A percentile compares a stretch with the other conserved stretches of the same genome.
Conservation (phyloP, 2,888 invertebrate genomes). For the Lumbricus terrestris region DNA sequence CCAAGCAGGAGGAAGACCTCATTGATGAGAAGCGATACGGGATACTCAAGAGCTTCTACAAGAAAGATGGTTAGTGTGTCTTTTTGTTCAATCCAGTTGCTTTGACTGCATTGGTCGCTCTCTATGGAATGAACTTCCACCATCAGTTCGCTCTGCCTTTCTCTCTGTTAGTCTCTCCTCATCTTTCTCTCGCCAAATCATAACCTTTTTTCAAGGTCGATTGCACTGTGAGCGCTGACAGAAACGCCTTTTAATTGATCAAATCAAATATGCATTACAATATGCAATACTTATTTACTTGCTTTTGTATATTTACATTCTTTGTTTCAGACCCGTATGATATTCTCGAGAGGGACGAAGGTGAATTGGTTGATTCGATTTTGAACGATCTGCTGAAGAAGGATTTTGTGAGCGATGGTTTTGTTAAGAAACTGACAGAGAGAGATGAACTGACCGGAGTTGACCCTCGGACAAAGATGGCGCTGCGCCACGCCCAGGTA, state of each 20-base stretch:
- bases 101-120: too few species aligned
- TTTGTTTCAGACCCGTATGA: not conserved
- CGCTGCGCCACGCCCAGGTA: slow-evolving; percentile 53
- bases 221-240: too few species aligned
- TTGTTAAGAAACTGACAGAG: slow-evolving; percentile 19
- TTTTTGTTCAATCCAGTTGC: not conserved
- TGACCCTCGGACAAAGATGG: slow-evolving; percentile 55
- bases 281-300: not conserved
- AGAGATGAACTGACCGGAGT: slow-evolving; percentile 38
- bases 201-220: too few species aligned
- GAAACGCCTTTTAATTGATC: too few species aligned
- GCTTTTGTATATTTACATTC: not conserved
- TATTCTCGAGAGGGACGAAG: not conserved
- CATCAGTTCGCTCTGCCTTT: too few species aligned
- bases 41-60: not conserved
- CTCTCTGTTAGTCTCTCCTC: too few species aligned
- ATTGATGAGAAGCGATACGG: not conserved
- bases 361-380: slow-evolving; percentile 13
- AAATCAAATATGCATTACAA: too few species aligned
- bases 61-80: not conserved
- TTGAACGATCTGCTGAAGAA: not conserved
- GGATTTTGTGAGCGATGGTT: slow-evolving; percentile 15
- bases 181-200: too few species aligned
- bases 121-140: too few species aligned
- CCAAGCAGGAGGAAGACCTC: not conserved